phyloP scores from a whole-genome alignment of 2,797 vertebrate genomes.

The Sebastes oblongus region DNA sequence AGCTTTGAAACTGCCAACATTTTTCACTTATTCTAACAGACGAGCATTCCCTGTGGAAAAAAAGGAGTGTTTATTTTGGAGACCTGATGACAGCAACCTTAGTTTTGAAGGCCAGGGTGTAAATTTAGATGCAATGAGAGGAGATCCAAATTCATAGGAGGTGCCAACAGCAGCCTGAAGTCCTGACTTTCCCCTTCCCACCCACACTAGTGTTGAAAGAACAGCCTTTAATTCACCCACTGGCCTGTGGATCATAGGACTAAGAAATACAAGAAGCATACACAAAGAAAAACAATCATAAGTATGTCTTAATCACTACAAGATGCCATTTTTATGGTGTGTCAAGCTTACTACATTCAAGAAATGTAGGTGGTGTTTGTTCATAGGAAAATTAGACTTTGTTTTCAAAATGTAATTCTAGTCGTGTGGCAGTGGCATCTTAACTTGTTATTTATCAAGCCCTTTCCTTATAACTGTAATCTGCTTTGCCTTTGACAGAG shows the following conservation, averaged over 20 bases:
- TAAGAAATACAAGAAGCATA: conserved; percentile 50
- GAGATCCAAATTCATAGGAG: conserved; percentile 84
- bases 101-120: conserved; percentile 84
- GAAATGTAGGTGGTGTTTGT: neutral
- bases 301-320: conserved; percentile 50
- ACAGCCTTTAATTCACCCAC: conserved; percentile 68
- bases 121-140: conserved; percentile 87
- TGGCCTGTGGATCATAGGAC: conserved; percentile 50
- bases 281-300: conserved; percentile 56
- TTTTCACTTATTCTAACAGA: conserved; percentile 79
- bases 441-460: neutral
- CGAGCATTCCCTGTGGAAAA: conserved; percentile 70
- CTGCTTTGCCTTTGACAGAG: conserved; percentile 43
- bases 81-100: conserved; percentile 84
- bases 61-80: conserved; percentile 84
- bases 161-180: conserved; percentile 79
- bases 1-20: conserved; percentile 73
- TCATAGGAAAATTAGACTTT: neutral
- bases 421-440: neutral
- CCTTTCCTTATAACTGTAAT: conserved; percentile 16
- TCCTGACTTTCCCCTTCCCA: conserved; percentile 73
- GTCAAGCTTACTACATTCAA: neutral
- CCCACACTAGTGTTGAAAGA: conserved; percentile 73
- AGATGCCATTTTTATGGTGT: conserved; percentile 16
- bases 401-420: neutral